phyloP scores from a whole-genome alignment of 2,113 vertebrate species.

The Rousettus leschenaultii region DNA sequence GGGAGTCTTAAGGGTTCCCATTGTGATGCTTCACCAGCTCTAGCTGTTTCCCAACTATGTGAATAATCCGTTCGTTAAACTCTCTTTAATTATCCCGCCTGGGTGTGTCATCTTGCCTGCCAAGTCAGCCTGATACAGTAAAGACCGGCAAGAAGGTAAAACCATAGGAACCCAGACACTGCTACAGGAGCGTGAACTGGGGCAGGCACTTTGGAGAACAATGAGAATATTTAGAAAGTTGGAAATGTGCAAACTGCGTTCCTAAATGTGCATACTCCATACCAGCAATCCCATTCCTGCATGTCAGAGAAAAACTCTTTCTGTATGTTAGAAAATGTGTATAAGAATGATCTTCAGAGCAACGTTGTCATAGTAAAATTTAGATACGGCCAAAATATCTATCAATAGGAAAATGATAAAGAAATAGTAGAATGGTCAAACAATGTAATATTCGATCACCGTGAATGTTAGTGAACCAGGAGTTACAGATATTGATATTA shows the following conservation, averaged over 20 bases:
- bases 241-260: background rate
- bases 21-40: background rate
- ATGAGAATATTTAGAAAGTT: background rate
- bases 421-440: background rate
- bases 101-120: background rate
- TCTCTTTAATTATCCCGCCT: background rate
- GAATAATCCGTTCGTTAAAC: background rate
- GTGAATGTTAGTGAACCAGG: background rate
- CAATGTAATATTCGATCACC: background rate
- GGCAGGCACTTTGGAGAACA: background rate
- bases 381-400: background rate
- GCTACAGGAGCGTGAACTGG: background rate
- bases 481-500: background rate
- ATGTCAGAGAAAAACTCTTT: background rate
- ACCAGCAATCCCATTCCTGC: background rate
- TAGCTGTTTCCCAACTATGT: background rate
- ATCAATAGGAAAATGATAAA: background rate
- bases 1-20: background rate
- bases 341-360: background rate
- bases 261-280: background rate
- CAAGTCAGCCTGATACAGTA: background rate
- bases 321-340: background rate
- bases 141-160: background rate
- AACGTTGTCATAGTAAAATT: background rate
- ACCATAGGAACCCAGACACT: background rate